Conservation (phyloP, 2,888 invertebrate genomes). For the Xestia rhomboidea region DNA sequence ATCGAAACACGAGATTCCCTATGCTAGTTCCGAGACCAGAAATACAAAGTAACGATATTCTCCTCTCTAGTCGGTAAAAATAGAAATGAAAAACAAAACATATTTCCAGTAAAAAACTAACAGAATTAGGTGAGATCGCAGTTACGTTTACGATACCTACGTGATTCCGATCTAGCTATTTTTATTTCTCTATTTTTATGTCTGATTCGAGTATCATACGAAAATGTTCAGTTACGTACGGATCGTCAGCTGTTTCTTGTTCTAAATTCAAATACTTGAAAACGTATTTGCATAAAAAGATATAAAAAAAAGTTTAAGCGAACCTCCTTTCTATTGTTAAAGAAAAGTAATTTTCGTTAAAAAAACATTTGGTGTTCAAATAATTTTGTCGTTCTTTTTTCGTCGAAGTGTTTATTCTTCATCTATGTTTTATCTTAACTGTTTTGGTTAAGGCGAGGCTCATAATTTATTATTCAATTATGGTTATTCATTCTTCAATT, state of each 20-base stretch:
- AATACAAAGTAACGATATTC: background rate
- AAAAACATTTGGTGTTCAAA: constrained; percentile 36
- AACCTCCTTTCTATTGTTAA: constrained; percentile 8
- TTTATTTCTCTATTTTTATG: constrained; percentile 55
- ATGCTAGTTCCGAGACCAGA: background rate
- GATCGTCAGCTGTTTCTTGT: constrained; percentile 19
- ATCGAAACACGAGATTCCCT: background rate
- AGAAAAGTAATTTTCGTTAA: constrained; percentile 12
- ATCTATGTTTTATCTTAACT: background rate
- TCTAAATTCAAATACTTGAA: constrained; percentile 8
- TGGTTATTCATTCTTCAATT: background rate
- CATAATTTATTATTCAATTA: background rate
- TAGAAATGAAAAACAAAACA: constrained; percentile 11
- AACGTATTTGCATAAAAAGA: constrained; percentile 12
- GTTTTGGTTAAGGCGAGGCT: background rate
- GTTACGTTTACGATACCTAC: constrained; percentile 35
- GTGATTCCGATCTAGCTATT: constrained; percentile 38
- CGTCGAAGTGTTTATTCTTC: constrained; percentile 30
- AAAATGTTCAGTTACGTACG: background rate
- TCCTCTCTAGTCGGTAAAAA: constrained; percentile 1
- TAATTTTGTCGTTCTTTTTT: constrained; percentile 4
- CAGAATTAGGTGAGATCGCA: constrained; percentile 20
- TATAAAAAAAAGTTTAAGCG: constrained; percentile 5
- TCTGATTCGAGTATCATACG: constrained; percentile 22
- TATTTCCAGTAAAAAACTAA: constrained; percentile 26